Conservation (phyloP, 2,888 invertebrate genomes). For the Cerceris rybyensis region DNA sequence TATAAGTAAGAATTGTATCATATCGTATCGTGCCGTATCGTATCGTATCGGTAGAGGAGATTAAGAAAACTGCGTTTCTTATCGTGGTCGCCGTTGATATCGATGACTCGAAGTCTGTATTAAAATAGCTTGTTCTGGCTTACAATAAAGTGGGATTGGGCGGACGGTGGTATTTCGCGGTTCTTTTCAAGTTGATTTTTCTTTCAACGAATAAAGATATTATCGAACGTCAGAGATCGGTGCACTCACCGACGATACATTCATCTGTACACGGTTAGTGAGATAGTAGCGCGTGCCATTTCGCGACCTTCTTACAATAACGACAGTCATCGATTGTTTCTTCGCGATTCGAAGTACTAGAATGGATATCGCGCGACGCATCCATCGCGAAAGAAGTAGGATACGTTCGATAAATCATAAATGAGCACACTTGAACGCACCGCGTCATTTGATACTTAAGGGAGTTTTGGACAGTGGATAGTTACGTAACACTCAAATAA, state of each 20-base stretch:
- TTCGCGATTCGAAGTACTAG: constrained; percentile 2
- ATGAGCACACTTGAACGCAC: constrained; percentile 10
- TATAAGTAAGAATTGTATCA: constrained; percentile 19
- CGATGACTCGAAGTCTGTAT: constrained; percentile 43
- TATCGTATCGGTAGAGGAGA: constrained; percentile 37
- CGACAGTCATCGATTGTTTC: constrained; percentile 5
- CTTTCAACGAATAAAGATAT: constrained; percentile 8
- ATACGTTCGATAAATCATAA: constrained; percentile 2
- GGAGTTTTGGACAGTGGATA: constrained; percentile 29
- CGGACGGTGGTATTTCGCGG: not conserved
- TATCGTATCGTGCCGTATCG: constrained; percentile 25
- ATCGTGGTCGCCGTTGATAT: constrained; percentile 48
- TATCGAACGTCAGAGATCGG: constrained; percentile 28
- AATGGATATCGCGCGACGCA: constrained; percentile 2
- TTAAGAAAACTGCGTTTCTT: constrained; percentile 58
- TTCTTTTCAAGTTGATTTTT: constrained; percentile 17
- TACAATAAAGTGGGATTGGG: constrained; percentile 37
- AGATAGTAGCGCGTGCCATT: constrained; percentile 25
- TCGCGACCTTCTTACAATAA: constrained; percentile 16
- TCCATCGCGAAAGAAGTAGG: not conserved
- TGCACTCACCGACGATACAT: constrained; percentile 43
- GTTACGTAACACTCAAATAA: constrained; percentile 52
- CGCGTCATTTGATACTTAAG: constrained; percentile 19
- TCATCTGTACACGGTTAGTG: constrained; percentile 28
- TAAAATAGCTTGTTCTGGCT: constrained; percentile 42